Evolutionary conservation across 2,113 vertebrate genomes (phyloP).

Genomic region (Albula glossodonta): DNA sequence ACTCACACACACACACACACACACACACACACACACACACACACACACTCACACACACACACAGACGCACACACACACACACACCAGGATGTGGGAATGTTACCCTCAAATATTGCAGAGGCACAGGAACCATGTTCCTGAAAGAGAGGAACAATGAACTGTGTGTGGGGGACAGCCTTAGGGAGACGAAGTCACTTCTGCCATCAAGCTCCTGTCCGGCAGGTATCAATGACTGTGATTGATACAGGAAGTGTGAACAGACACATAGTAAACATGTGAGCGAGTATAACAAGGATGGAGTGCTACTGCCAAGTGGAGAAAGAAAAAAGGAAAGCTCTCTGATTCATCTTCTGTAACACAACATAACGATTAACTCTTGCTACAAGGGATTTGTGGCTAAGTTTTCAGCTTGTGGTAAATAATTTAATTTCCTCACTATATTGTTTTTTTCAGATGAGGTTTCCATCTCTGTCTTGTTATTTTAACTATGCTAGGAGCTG

Average conservation of each 20-base stretch:
- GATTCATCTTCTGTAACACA: background rate
- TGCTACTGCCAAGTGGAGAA: background rate
- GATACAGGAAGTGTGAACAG: conserved; percentile 42
- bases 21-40: conserved; percentile 41
- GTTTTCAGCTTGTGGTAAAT: background rate
- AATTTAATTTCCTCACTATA: background rate
- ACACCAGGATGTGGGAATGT: conserved; percentile 58
- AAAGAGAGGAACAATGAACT: conserved; percentile 43
- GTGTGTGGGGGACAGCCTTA: conserved; percentile 25
- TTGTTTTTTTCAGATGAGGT: background rate
- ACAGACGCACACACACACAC: conserved; percentile 25
- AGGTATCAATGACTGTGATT: conserved; percentile 60
- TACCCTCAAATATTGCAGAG: conserved; percentile 61
- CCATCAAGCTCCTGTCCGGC: conserved; percentile 61
- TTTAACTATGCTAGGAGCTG: background rate
- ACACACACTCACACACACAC: background rate
- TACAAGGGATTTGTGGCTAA: background rate
- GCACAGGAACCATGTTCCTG: conserved; percentile 54
- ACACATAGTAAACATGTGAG: conserved; percentile 42
- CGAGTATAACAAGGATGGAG: conserved; percentile 12
- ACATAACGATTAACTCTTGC: background rate
- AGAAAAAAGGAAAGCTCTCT: background rate
- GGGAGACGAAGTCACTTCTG: conserved; percentile 56
- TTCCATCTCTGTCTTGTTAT: background rate
- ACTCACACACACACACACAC: conserved; percentile 32